Evolutionary conservation across 2,113 vertebrate genomes (phyloP), one percentile per base, ranked within the genome.

Genomic region (Cottus gobio): DNA sequence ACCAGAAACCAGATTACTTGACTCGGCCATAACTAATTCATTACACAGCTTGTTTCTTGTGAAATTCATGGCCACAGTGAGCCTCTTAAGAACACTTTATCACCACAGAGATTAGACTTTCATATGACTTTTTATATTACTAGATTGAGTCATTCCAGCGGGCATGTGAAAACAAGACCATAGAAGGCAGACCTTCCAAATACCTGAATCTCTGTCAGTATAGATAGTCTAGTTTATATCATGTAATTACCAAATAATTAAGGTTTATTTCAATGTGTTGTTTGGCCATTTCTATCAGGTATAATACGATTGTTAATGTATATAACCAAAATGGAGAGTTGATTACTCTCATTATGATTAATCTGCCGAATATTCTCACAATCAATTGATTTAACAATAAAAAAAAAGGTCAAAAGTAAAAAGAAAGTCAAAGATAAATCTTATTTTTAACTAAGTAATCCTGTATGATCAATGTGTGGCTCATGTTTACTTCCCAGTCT

Each of bases 21-120:
- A 24, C 58, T 65, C 16, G 37, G 56, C 46, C 56, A 61, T 82
- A n/a, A 84, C 76, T 60, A 82, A 85, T 89, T 85, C 65, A 85
- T 72, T 77, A 72, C 75, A 71, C 31, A 52, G 80, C 77, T 57
- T 69, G 30, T 68, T 52, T 48, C 2, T 12, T 68, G 30, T 52
- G 44, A 68, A 34, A 68, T 68, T 8, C 30, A 34, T 68, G 66
- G 30, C 46, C 28, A 52, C 11, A 52, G 46, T n/a, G 22, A 69
- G 66, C 46, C 46, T 69, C 46, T 52, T 68, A 56, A 83, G 63
- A 75, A 81, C 69, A 48, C 44, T 7, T 73, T 31, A 65, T 75
- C 73, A 71, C 31, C 50, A 72, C 54, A 60, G 26, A 68, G 65
- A 78, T 85, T 52, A 81, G 50, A 63, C 37, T 56, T 62, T 71